Percentiles rank a stretch among this genome's conserved stretches.
phyloP scores from a whole-genome alignment of 2,888 invertebrate species.

The Pseudanteris insignis region DNA sequence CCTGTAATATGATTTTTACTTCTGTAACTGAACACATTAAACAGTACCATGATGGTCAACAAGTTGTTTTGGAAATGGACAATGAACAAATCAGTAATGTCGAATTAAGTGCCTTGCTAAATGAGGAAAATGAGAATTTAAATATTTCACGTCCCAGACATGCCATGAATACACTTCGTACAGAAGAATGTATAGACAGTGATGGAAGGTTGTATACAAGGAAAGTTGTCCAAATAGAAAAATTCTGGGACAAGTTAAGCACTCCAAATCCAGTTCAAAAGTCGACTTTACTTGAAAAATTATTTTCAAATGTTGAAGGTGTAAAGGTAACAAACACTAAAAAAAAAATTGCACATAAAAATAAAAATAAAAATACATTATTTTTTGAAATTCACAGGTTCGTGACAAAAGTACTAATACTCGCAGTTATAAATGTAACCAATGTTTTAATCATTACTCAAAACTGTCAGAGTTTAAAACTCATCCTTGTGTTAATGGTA shows the following conservation, averaged over 20 bases:
- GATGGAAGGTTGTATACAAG: constrained; percentile 68
- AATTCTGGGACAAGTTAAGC: constrained; percentile 67
- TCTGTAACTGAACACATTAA: constrained; percentile 75
- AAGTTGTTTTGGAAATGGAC: constrained; percentile 73
- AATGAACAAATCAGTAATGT: constrained; percentile 51
- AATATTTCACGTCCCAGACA: constrained; percentile 52
- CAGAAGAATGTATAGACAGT: constrained; percentile 68
- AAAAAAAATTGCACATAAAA: too few species aligned
- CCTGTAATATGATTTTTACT: constrained; percentile 73
- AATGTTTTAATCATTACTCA: constrained; percentile 67
- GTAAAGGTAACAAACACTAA: constrained; percentile 62
- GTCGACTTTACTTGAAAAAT: constrained; percentile 64
- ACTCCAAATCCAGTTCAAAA: constrained; percentile 49
- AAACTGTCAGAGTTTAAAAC: constrained; percentile 66
- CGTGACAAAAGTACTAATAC: constrained; percentile 54
- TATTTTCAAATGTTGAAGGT: constrained; percentile 63
- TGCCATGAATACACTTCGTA: constrained; percentile 66
- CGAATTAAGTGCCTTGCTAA: constrained; percentile 25
- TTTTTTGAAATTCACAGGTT: constrained; percentile 54
- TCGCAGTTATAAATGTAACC: constrained; percentile 67
- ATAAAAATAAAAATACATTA: too few species aligned
- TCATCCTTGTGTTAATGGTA: constrained; percentile 65
- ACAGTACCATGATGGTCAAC: constrained; percentile 74
- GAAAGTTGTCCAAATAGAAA: constrained; percentile 71
- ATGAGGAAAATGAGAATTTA: constrained; percentile 38